phyloP scores from a whole-genome alignment of 2,888 invertebrate species.

The Rhamnusium bicolor region DNA sequence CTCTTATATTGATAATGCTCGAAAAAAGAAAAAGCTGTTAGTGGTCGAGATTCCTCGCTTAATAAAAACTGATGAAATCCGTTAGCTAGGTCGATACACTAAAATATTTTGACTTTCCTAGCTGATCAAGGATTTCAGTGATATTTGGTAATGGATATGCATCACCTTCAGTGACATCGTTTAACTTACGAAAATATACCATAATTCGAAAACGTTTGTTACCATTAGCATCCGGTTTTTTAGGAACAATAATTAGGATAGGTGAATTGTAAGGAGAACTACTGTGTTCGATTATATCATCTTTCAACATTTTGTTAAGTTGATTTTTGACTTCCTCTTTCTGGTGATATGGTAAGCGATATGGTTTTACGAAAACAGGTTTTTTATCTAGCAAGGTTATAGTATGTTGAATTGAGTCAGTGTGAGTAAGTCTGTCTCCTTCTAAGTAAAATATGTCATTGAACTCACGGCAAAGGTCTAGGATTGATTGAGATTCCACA shows the following conservation, averaged over 20 bases:
- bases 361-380: neutral
- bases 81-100: no score
- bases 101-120: neutral
- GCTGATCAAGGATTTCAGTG: neutral
- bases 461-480: neutral
- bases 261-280: neutral
- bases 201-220: neutral
- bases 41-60: constrained; percentile 32
- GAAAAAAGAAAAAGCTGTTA: constrained; percentile 39
- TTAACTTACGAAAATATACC: neutral
- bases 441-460: neutral
- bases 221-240: neutral
- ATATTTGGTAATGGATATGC: no score
- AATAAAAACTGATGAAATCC: constrained; percentile 49
- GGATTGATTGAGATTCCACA: neutral
- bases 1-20: constrained; percentile 27
- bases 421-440: neutral
- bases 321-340: neutral
- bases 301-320: neutral
- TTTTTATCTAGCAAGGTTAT: neutral
- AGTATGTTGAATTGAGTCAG: neutral
- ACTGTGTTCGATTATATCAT: neutral
- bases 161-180: no score
- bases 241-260: neutral
- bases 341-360: no score